Percentiles rank a stretch among this genome's conserved stretches.
Conservation (phyloP, 30 jellyfish, hydroid and myxozoan genomes). For the Aurelia aurita complex sp. Pacific region DNA sequence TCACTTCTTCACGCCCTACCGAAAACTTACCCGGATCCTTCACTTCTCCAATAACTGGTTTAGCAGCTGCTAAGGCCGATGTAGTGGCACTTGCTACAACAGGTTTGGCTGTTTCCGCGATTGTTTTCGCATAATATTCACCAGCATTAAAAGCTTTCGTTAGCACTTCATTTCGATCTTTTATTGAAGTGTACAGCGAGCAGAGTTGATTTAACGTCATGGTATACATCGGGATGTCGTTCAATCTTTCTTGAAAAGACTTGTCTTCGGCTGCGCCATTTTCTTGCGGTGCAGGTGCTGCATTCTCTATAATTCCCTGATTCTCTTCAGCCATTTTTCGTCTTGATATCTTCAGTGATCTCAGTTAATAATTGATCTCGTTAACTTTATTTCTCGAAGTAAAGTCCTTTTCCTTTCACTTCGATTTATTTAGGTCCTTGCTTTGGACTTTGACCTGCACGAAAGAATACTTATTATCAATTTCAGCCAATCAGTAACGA, state of each 20-base stretch:
- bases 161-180: constrained; percentile 80
- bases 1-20: too few relatives aligned
- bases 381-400: too few relatives aligned
- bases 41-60: constrained; percentile 97
- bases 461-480: too few relatives aligned
- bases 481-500: too few relatives aligned
- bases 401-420: too few relatives aligned
- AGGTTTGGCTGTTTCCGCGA: constrained; percentile 92
- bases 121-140: constrained; percentile 71
- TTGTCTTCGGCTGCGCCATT: constrained; percentile 63
- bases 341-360: too few relatives aligned
- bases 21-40: constrained; percentile 84
- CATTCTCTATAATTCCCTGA: too few relatives aligned
- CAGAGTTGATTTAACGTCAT: constrained; percentile 90
- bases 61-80: constrained; percentile 90
- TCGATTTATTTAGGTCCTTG: too few relatives aligned
- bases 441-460: too few relatives aligned
- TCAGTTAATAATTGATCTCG: too few relatives aligned
- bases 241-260: constrained; percentile 89
- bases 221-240: constrained; percentile 88
- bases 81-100: constrained; percentile 94
- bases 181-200: constrained; percentile 71
- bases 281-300: not conserved
- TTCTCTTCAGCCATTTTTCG: too few relatives aligned
- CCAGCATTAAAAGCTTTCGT: constrained; percentile 89